These are phyloP conservation scores for Benthosema pterotum DNA, from an alignment of 2,797 vertebrate genomes.

Conservation along the genomic window DNA sequence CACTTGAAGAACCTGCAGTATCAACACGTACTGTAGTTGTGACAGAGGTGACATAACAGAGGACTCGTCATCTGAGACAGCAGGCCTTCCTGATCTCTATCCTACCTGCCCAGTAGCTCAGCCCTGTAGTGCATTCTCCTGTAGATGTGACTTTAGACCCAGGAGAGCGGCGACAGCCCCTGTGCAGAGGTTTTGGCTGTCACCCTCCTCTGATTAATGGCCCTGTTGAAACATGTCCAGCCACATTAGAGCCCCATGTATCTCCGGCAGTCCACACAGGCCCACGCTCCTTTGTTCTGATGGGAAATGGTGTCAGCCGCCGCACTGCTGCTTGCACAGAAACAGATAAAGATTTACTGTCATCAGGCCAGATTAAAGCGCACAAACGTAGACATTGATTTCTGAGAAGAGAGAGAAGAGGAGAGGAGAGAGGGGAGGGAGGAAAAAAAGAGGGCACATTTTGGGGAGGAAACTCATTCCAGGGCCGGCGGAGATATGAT, in stretches of 20 bases:
- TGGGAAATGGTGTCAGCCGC: slow-evolving; percentile 95
- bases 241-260: slow-evolving; percentile 91
- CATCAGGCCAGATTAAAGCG: slow-evolving; percentile 97
- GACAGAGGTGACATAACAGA: slow-evolving; percentile 58
- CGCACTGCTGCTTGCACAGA: slow-evolving; percentile 89
- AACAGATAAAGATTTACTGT: slow-evolving; percentile 99
- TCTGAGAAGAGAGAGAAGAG: slow-evolving; percentile 75
- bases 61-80: slow-evolving; percentile 9
- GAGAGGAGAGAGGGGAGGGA: slow-evolving; percentile 5
- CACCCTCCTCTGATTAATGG: slow-evolving; percentile 93
- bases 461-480: slow-evolving; percentile 96
- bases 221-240: slow-evolving; percentile 91
- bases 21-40: neutral
- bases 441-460: slow-evolving; percentile 88
- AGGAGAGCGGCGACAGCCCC: slow-evolving; percentile 43
- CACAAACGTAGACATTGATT: slow-evolving; percentile 96
- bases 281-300: slow-evolving; percentile 89
- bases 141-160: slow-evolving; percentile 35
- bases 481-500: slow-evolving; percentile 92
- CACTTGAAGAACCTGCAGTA: neutral
- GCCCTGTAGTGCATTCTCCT: slow-evolving; percentile 43
- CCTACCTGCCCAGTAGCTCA: slow-evolving; percentile 21
- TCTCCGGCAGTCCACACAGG: slow-evolving; percentile 90
- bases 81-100: slow-evolving; percentile 37
- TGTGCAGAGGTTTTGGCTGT: slow-evolving; percentile 75